These are phyloP conservation scores for Natator depressus DNA, from an alignment of 2,113 vertebrate species.

Conservation along the genomic window DNA sequence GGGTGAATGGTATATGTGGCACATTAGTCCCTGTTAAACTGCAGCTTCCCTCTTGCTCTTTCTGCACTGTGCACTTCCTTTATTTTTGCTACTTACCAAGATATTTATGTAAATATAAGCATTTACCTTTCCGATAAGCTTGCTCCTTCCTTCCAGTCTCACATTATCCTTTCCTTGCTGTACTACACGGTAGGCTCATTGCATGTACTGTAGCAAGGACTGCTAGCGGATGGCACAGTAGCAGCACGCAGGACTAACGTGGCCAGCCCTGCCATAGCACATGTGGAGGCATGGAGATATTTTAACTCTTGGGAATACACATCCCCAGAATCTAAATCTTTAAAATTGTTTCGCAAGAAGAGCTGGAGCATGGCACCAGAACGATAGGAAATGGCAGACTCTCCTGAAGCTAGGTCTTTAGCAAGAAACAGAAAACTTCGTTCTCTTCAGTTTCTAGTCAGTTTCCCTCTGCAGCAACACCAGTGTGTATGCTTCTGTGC, in stretches of 20 bases:
- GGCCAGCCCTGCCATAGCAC: background rate
- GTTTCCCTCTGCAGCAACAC: background rate
- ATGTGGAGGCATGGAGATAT: background rate
- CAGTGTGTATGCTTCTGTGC: background rate
- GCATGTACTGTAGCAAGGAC: background rate
- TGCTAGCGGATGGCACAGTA: background rate
- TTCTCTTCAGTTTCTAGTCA: background rate
- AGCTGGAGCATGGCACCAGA: background rate
- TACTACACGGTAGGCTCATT: background rate
- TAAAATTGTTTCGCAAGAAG: background rate
- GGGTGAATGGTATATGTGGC: too few relatives aligned
- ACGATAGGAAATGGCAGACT: background rate
- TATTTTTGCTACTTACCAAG: background rate
- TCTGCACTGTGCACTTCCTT: background rate
- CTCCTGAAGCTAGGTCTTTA: background rate
- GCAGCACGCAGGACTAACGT: background rate
- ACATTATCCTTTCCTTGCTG: background rate
- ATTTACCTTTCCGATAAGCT: background rate
- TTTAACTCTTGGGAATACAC: background rate
- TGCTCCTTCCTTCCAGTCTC: background rate
- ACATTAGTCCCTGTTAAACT: background rate
- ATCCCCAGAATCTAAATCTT: background rate
- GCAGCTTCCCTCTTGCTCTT: background rate
- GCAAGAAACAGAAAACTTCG: background rate
- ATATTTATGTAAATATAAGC: background rate